Conservation (phyloP, 64 coral and sea anemone species). For the Pocillopora verrucosa region DNA sequence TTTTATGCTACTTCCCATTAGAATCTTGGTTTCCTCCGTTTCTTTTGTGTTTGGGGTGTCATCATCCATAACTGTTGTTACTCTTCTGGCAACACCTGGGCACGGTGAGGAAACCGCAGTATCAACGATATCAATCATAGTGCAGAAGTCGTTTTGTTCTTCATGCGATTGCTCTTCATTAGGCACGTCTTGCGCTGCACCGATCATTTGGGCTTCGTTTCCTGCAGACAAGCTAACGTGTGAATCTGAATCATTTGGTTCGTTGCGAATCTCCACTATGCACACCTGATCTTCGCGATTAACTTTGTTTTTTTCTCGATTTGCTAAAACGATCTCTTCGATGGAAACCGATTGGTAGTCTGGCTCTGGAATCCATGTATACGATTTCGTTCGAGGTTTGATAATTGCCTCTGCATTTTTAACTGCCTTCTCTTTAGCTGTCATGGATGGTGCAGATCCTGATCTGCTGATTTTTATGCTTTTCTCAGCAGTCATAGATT, state of each 20-base stretch:
- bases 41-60: neutral
- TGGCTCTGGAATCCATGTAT: conserved; percentile 36
- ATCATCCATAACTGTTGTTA: neutral
- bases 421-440: conserved; percentile 14
- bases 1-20: neutral
- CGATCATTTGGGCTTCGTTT: neutral
- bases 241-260: neutral
- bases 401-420: neutral
- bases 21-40: neutral
- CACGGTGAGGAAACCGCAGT: too few relatives aligned
- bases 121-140: neutral
- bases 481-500: neutral
- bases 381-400: neutral
- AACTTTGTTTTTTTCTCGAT: neutral
- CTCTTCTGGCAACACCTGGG: conserved; percentile 10
- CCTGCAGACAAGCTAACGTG: neutral
- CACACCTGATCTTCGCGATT: neutral
- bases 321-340: conserved; percentile 11
- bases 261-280: conserved; percentile 5
- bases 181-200: too few relatives aligned
- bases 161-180: conserved; percentile 2
- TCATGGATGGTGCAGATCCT: conserved; percentile 24
- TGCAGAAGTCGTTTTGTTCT: neutral
- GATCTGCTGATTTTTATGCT: conserved; percentile 11
- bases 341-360: conserved; percentile 28